Evolutionary conservation across 2,888 invertebrate species (phyloP).

Genomic region (Acronicta psi): DNA sequence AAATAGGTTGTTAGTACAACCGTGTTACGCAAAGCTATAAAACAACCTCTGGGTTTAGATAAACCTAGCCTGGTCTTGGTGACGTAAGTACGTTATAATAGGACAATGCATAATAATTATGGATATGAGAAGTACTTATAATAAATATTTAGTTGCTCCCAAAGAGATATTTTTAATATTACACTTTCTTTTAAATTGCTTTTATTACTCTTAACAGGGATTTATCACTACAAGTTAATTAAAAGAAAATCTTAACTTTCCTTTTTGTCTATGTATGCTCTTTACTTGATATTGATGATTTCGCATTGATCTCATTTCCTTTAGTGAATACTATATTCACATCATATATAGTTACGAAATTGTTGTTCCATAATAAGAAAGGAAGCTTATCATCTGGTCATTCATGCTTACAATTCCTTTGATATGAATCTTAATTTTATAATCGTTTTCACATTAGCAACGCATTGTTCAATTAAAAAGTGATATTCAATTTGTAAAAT

Average conservation of each 20-base stretch:
- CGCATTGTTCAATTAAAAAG: conserved; percentile 47
- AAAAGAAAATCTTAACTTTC: no score
- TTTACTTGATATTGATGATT: no score
- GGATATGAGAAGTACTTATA: no score
- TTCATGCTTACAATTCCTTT: conserved; percentile 22
- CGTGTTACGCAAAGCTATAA: conserved; percentile 47
- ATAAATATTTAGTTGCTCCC: no score
- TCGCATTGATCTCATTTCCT: no score
- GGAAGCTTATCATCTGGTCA: background rate
- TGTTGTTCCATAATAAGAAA: background rate
- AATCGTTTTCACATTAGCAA: conserved; percentile 34
- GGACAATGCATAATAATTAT: conserved; percentile 14
- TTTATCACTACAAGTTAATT: no score
- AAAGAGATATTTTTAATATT: no score
- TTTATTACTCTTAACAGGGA: no score
- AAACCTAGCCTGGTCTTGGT: conserved; percentile 29
- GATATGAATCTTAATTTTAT: conserved; percentile 17
- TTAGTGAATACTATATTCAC: background rate
- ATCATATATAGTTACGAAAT: no score
- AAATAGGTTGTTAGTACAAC: conserved; percentile 34
- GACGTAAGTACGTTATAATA: conserved; percentile 26
- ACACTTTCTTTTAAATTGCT: no score
- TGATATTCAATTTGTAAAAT: conserved; percentile 54
- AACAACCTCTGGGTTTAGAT: conserved; percentile 28
- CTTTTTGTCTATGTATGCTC: no score